Conservation (phyloP, 2,888 invertebrate species). For the Eudemis profundana region DNA sequence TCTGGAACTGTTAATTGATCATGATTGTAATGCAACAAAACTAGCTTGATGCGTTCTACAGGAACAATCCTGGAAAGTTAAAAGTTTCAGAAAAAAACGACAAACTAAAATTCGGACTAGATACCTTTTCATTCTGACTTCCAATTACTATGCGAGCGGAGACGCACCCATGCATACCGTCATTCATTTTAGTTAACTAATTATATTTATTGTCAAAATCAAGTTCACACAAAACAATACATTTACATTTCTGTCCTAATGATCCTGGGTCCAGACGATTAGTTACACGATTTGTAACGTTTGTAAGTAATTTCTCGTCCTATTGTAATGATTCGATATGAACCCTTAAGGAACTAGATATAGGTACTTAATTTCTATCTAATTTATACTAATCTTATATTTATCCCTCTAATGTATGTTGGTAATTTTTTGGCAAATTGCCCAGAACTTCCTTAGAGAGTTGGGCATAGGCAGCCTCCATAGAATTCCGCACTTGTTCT, state of each 20-base stretch:
- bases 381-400: no score
- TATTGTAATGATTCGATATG: background rate
- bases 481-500: conserved; percentile 61
- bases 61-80: no score
- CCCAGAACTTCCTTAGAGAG: conserved; percentile 65
- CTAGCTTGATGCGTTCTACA: no score
- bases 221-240: conserved; percentile 8
- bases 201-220: background rate
- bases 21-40: no score
- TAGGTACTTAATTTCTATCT: no score
- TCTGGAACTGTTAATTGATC: no score
- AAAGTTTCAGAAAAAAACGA: no score
- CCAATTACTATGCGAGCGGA: no score
- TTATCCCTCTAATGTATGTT: conserved; percentile 31
- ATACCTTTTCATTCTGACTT: no score
- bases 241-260: conserved; percentile 11
- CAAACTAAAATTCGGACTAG: no score
- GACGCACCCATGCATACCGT: no score
- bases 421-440: conserved; percentile 44
- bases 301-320: background rate
- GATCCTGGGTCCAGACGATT: background rate
- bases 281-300: background rate
- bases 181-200: background rate
- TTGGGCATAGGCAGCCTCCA: conserved; percentile 62
- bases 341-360: background rate